Percentiles rank a stretch among this genome's conserved stretches.
These are phyloP conservation scores for Drosophila ercepeae DNA, from an alignment of 1,140 invertebrate species.

Conservation along the genomic window DNA sequence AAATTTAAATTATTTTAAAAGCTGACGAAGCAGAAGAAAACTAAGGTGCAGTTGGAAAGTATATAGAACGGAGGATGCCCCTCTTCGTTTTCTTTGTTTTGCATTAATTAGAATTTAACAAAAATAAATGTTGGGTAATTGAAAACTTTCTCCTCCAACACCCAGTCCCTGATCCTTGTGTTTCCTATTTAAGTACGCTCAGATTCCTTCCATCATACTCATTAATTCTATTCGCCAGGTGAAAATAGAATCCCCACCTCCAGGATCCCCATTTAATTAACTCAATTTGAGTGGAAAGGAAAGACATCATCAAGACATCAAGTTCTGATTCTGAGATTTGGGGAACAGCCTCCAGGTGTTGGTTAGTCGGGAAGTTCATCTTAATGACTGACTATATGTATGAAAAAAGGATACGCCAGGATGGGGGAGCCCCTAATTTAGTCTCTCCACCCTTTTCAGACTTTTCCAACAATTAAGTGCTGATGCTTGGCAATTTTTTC, in stretches of 20 bases:
- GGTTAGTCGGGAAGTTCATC: not conserved
- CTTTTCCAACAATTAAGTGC: conserved; percentile 76
- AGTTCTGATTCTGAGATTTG: conserved; percentile 15
- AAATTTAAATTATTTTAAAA: conserved; percentile 72
- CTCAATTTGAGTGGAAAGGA: conserved; percentile 51
- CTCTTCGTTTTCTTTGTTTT: conserved; percentile 22
- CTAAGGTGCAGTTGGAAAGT: conserved; percentile 44
- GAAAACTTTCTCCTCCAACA: conserved; percentile 65
- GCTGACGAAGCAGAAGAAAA: conserved; percentile 40
- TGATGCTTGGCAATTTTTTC: conserved; percentile 76
- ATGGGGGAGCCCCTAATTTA: conserved; percentile 2
- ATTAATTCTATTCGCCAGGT: conserved; percentile 69
- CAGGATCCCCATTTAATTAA: conserved; percentile 43
- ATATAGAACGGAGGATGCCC: no score
- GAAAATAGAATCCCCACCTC: conserved; percentile 21
- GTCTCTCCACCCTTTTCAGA: conserved; percentile 9
- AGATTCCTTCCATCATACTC: conserved; percentile 47
- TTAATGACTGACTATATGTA: not conserved
- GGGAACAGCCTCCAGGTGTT: conserved; percentile 33
- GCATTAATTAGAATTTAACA: conserved; percentile 81
- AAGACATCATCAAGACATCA: conserved; percentile 71
- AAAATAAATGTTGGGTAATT: conserved; percentile 78
- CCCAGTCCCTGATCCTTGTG: not conserved
- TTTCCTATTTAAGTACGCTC: conserved; percentile 6
- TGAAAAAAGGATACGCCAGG: not conserved